A percentile compares a stretch with the other conserved stretches of the same genome.
phyloP scores from a whole-genome alignment of 2,797 vertebrate species.

The Dicrostonyx torquatus region DNA sequence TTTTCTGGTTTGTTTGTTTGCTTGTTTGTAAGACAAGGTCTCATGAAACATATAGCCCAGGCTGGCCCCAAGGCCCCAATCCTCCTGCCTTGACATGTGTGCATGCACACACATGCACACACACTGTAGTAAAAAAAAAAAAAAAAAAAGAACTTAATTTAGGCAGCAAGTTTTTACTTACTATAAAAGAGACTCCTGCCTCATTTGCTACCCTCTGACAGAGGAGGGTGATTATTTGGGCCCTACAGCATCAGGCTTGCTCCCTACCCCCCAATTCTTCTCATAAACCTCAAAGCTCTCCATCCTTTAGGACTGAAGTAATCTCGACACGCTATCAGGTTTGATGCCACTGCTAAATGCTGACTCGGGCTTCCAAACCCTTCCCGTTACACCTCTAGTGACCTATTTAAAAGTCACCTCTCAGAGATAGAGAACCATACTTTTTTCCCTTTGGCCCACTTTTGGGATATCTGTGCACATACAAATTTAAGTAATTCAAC shows the following conservation, averaged over 20 bases:
- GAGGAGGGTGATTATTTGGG: constrained; percentile 11
- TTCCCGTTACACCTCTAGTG: constrained; percentile 68
- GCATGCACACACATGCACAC: accelerated
- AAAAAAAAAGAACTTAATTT: constrained; percentile 11
- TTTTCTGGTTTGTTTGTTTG: background rate
- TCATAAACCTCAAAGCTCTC: constrained; percentile 60
- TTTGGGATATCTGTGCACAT: background rate
- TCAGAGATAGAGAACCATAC: constrained; percentile 40
- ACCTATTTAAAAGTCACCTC: constrained; percentile 74
- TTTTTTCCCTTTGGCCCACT: constrained; percentile 58
- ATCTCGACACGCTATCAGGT: constrained; percentile 69
- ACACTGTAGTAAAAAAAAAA: background rate
- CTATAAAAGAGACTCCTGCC: constrained; percentile 24
- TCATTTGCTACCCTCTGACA: constrained; percentile 50
- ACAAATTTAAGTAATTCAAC: constrained; percentile 40
- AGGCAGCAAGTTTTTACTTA: constrained; percentile 53
- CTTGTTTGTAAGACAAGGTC: background rate
- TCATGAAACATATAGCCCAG: background rate
- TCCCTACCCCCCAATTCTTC: background rate
- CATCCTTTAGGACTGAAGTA: constrained; percentile 34
- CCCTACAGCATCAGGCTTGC: background rate
- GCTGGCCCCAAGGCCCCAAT: background rate
- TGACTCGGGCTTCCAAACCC: constrained; percentile 64
- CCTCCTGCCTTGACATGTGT: background rate
- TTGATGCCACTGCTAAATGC: constrained; percentile 69